Percentiles rank a stretch among this genome's conserved stretches.
These are phyloP conservation scores for Leptosomus discolor DNA, from an alignment of 2,113 vertebrate genomes.

Conservation along the genomic window DNA sequence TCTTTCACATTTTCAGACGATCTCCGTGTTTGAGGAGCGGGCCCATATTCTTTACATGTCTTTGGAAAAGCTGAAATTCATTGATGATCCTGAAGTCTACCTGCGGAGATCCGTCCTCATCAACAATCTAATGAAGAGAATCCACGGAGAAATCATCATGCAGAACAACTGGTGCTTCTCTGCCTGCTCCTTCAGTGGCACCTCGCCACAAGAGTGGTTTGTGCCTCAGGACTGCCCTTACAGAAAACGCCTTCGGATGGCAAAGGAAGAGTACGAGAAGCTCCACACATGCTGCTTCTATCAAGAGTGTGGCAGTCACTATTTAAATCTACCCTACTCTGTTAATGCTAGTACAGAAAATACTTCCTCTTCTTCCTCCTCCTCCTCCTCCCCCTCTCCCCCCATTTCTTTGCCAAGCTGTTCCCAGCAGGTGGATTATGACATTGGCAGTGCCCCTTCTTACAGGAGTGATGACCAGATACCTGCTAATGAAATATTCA, in stretches of 20 bases:
- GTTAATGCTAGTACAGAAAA: slow-evolving; percentile 75
- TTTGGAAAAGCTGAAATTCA: slow-evolving; percentile 94
- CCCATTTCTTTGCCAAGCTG: slow-evolving; percentile 75
- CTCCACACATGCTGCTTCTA: slow-evolving; percentile 90
- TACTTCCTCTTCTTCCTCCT: slow-evolving; percentile 62
- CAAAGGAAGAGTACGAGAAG: slow-evolving; percentile 84
- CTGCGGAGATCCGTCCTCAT: slow-evolving; percentile 93
- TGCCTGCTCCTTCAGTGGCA: slow-evolving; percentile 69
- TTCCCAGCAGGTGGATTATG: slow-evolving; percentile 78
- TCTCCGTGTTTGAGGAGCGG: slow-evolving; percentile 89
- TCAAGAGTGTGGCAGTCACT: slow-evolving; percentile 85
- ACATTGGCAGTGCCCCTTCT: slow-evolving; percentile 56
- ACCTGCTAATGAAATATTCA: slow-evolving; percentile 72
- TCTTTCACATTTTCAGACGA: slow-evolving; percentile 76
- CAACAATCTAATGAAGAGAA: slow-evolving; percentile 92
- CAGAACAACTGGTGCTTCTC: slow-evolving; percentile 96
- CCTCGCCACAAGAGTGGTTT: slow-evolving; percentile 81
- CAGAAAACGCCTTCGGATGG: slow-evolving; percentile 88
- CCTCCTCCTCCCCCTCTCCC: slow-evolving; percentile 58
- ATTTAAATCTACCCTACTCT: slow-evolving; percentile 88
- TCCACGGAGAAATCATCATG: slow-evolving; percentile 90
- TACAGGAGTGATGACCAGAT: slow-evolving; percentile 75
- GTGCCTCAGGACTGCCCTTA: slow-evolving; percentile 84
- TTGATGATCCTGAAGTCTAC: slow-evolving; percentile 94
- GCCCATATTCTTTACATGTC: slow-evolving; percentile 95